Evolutionary conservation across 1,140 invertebrate species (phyloP).

Genomic region (Conopomorpha cramerella): DNA sequence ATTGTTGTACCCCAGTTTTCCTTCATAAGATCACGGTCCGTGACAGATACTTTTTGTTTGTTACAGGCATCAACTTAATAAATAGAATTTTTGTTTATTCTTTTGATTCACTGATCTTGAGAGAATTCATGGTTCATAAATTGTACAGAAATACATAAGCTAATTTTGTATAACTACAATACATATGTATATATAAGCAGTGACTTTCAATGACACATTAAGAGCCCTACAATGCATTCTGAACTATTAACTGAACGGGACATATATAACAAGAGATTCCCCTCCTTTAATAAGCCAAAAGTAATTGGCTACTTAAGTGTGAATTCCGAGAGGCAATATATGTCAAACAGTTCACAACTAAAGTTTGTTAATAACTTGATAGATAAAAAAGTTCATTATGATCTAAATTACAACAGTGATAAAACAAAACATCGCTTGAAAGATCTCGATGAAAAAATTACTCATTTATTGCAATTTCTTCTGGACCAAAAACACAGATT

Average conservation of each 20-base stretch:
- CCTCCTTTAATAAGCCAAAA: constrained; percentile 43
- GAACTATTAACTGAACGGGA: constrained; percentile 14
- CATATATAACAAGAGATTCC: constrained; percentile 30
- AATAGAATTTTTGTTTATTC: no score
- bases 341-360: constrained; percentile 26
- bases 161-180: no score
- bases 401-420: constrained; percentile 56
- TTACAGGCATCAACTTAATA: no score
- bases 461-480: constrained; percentile 57
- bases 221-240: constrained; percentile 12
- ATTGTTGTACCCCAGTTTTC: no score
- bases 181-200: no score
- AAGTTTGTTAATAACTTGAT: constrained; percentile 46
- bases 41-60: no score
- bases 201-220: no score
- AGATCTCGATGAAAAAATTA: constrained; percentile 40
- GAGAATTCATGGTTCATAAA: no score
- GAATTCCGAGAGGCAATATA: constrained; percentile 23
- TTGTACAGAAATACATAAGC: no score
- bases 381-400: constrained; percentile 35
- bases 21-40: no score
- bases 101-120: no score
- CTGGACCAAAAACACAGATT: constrained; percentile 39
- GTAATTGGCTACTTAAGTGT: constrained; percentile 58
- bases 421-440: constrained; percentile 32